Evolutionary conservation across 2,888 invertebrate species (phyloP), one percentile per base, ranked within the genome.

Genomic region (Drosophila nr. fundita): DNA sequence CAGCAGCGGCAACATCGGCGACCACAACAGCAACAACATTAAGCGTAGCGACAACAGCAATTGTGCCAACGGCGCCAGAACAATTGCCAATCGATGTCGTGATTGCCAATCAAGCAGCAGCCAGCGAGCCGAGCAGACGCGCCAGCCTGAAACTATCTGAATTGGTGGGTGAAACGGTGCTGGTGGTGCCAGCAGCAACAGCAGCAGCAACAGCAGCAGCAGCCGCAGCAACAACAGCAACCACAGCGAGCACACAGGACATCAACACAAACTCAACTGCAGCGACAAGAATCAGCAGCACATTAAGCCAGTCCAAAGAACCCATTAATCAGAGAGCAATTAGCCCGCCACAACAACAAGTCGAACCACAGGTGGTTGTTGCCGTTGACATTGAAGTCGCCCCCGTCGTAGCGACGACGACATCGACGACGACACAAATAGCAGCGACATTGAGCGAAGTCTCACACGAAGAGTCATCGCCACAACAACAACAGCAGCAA

Each of bases 391-490:
- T 76, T 76, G 80, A 73, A 70, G 75, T 65, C 73, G 80, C 73
- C 75, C 68, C 76, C 77, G 40, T 57, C 7, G 57, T 21, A 42
- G 21, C 21, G 30, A 57, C 57, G 24, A 42, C 57, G 30, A 42
- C 57, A 42, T 42, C 57, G 42, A 24, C 83, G 77, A 76, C 77
- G 79, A 82, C 87, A 78, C 90, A 84, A 89, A 89, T 89, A 86
- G 90, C 86, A 55, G 75, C 83, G 83, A 77, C 89, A 87, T 88
- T 87, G 88, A 83, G 76, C 76, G 77, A 72, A 81, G 69, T 50
- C 64, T 59, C 49, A 70, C 82, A 77, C 86, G 85, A 80, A 85
- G 74, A 67, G 71, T 87, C 87, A 80, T 84, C 89, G 82, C 60
- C 65, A 72, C 59, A 60, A 29, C 73, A 77, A 32, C 64, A 72